Evolutionary conservation across 2,113 vertebrate genomes (phyloP), one percentile per base, ranked within the genome.

Genomic region (Oostethus manadensis): DNA sequence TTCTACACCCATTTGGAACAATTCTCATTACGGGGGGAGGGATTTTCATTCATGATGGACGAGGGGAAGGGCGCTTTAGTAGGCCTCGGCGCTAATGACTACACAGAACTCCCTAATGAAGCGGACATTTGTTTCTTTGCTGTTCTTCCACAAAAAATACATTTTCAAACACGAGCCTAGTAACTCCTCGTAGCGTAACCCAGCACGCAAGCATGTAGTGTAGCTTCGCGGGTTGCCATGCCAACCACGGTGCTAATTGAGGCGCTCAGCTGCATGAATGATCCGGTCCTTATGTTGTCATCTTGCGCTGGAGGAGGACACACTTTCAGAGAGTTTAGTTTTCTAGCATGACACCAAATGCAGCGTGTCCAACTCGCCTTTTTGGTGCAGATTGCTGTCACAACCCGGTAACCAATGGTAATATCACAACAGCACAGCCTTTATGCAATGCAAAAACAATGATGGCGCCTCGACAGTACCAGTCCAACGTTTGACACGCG

Each of bases 1-100:
- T 83, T 82, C 78, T 74, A 72, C 78, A 77, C 70, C 83, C 78
- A 81, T 84, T 87, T 71, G 65, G 48, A 74, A 78, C 75, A 79
- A 80, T 83, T 81, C 73, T 73, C 49, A 69, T 84, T 82, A 77
- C 73, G 73, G 60, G 38, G n/a, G 16, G 20, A 21, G 21, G 44
- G 48, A 42, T 21, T 71, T 69, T 70, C 63, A 70, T 67, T 66
- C 17, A 26, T 63, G 79, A 80, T 77, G 76, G 80, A 81, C 71
- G 64, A 78, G 74, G 67, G 76, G 57, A 73, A 73, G 56, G 60
- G 70, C 74, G 74, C 59, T 72, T 76, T 74, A 22, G 56, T 53
- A 49, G 54, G 70, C 64, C 33, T 67, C 50, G 11, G 59, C 23
- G 51, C 64, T 76, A 71, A 77, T 82, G 70, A 72, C 70, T 60